phyloP scores from a whole-genome alignment of 1,140 invertebrate genomes.

The Trichonephila clavata region DNA sequence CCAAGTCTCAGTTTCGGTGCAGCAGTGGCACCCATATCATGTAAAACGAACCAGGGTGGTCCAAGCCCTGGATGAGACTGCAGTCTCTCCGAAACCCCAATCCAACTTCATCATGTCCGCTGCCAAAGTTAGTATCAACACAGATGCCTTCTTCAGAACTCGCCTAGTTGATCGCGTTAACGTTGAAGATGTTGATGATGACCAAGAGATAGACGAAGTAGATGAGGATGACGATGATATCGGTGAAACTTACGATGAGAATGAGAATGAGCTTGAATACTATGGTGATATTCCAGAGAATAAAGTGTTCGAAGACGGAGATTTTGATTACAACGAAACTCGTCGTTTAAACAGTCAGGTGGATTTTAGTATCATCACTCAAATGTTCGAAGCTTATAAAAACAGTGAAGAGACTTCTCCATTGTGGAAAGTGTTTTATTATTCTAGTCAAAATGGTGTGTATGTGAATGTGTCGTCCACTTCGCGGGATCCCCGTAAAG shows the following conservation, averaged over 20 bases:
- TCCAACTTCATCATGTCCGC: neutral
- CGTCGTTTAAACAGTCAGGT: too few species aligned
- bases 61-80: neutral
- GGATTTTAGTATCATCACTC: neutral
- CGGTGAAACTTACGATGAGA: conserved; percentile 30
- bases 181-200: neutral
- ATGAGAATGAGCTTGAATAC: conserved; percentile 40
- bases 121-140: conserved; percentile 12
- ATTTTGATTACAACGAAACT: conserved; percentile 70
- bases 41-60: conserved; percentile 42
- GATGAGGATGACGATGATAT: neutral
- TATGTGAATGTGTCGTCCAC: neutral
- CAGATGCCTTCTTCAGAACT: conserved; percentile 54
- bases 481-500: neutral
- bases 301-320: conserved; percentile 61
- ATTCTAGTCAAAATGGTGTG: conserved; percentile 50
- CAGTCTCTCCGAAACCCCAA: neutral
- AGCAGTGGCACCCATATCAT: conserved; percentile 29
- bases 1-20: conserved; percentile 51
- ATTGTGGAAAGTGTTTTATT: neutral
- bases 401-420: neutral
- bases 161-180: neutral
- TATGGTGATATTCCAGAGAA: conserved; percentile 35
- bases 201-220: conserved; percentile 5
- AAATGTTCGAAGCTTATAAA: conserved; percentile 32